Evolutionary conservation across 2,113 vertebrate genomes (phyloP).

Genomic region (Brienomyrus brachyistius): DNA sequence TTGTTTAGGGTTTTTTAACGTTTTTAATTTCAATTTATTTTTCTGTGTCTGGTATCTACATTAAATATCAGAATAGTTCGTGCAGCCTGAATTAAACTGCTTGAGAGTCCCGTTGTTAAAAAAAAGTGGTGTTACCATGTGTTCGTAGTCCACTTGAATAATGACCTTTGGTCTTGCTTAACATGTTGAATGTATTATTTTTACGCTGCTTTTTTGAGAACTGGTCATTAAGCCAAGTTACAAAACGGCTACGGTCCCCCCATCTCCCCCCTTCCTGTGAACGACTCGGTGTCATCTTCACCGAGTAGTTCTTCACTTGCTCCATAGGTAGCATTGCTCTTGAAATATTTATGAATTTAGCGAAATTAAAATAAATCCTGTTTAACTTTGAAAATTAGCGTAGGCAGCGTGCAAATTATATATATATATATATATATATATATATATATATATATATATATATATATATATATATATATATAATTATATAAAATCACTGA

Average conservation of each 20-base stretch:
- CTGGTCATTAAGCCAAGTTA: background rate
- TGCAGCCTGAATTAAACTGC: background rate
- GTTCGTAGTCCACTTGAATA: background rate
- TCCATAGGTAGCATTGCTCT: background rate
- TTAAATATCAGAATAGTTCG: background rate
- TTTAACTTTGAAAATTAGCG: background rate
- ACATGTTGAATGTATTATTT: background rate
- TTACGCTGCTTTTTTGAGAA: background rate
- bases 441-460: no score
- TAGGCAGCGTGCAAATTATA: background rate
- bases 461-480: no score
- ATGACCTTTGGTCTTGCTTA: background rate
- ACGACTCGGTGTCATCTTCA: background rate
- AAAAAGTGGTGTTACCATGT: background rate
- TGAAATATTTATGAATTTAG: background rate
- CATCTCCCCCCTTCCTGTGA: background rate
- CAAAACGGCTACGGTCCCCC: background rate
- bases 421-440: no score
- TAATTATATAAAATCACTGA: no score
- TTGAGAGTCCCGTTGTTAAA: background rate
- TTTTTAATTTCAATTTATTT: background rate
- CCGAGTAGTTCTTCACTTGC: background rate
- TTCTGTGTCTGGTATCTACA: background rate
- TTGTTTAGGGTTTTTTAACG: background rate
- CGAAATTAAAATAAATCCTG: background rate